Conservation (phyloP, 2,113 vertebrate genomes). For the Psilopsiagon aymara region DNA sequence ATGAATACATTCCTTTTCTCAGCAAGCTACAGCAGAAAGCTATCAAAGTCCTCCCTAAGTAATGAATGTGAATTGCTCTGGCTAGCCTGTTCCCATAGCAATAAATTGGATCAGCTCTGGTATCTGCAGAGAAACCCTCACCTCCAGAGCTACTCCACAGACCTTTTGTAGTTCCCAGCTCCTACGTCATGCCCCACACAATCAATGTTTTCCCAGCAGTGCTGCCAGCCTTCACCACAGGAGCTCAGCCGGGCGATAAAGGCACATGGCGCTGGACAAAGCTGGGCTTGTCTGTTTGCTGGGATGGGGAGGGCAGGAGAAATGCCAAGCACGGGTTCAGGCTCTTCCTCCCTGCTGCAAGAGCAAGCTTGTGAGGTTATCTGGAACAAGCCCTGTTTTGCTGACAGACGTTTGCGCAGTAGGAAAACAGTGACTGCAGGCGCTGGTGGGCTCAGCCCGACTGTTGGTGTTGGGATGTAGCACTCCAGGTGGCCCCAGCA, state of each 20-base stretch:
- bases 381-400: fast-evolving
- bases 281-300: fast-evolving
- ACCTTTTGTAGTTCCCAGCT: not conserved
- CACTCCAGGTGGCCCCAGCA: fast-evolving
- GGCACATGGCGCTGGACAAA: not conserved
- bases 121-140: not conserved
- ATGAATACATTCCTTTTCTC: not conserved
- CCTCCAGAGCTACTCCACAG: not conserved
- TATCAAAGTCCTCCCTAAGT: not conserved
- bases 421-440: not conserved
- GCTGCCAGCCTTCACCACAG: not conserved
- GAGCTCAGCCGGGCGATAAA: fast-evolving
- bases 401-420: fast-evolving
- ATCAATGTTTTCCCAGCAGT: not conserved
- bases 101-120: not conserved
- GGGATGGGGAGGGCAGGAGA: not conserved
- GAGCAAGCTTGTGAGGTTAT: not conserved
- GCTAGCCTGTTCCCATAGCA: not conserved
- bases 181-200: fast-evolving
- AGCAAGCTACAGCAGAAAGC: not conserved
- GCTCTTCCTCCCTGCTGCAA: fast-evolving
- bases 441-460: fast-evolving
- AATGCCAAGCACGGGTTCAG: fast-evolving
- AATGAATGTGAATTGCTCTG: not conserved
- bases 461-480: fast-evolving